Percentiles rank a stretch among this genome's conserved stretches.
Evolutionary conservation across 2,797 vertebrate genomes (phyloP).

Genomic region (Etheostoma perlongum): DNA sequence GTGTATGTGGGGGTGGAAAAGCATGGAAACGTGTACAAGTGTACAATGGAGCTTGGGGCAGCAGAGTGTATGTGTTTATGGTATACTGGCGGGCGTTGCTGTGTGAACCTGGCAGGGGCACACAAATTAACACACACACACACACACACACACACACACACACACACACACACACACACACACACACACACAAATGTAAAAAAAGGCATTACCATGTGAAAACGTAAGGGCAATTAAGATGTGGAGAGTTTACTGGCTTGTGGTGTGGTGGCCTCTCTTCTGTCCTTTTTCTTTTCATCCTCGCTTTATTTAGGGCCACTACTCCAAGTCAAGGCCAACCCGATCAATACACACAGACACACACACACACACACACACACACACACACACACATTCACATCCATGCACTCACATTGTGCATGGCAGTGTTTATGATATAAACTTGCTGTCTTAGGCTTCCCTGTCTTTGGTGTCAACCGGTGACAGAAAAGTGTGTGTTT

Average conservation of each 20-base stretch:
- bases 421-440: slow-evolving; percentile 26
- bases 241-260: slow-evolving; percentile 73
- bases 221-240: slow-evolving; percentile 81
- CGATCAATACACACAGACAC: slow-evolving; percentile 16
- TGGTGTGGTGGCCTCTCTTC: slow-evolving; percentile 63
- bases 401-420: slow-evolving; percentile 13
- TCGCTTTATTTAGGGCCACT: slow-evolving; percentile 62
- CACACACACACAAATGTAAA: neutral
- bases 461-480: slow-evolving; percentile 20
- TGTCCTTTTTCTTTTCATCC: slow-evolving; percentile 57
- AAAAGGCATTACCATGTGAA: slow-evolving; percentile 78
- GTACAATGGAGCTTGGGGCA: slow-evolving; percentile 42
- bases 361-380: slow-evolving; percentile 6
- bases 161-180: slow-evolving; percentile 23
- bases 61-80: slow-evolving; percentile 43
- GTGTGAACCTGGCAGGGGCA: slow-evolving; percentile 63
- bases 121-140: slow-evolving; percentile 46
- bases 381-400: neutral
- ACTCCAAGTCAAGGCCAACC: slow-evolving; percentile 59
- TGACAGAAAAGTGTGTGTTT: slow-evolving; percentile 56
- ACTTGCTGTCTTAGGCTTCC: slow-evolving; percentile 30
- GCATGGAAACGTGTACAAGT: slow-evolving; percentile 8
- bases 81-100: slow-evolving; percentile 46
- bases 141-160: slow-evolving; percentile 34
- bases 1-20: slow-evolving; percentile 46